phyloP scores from a whole-genome alignment of 2,888 invertebrate species.

The Andricus curvator region DNA sequence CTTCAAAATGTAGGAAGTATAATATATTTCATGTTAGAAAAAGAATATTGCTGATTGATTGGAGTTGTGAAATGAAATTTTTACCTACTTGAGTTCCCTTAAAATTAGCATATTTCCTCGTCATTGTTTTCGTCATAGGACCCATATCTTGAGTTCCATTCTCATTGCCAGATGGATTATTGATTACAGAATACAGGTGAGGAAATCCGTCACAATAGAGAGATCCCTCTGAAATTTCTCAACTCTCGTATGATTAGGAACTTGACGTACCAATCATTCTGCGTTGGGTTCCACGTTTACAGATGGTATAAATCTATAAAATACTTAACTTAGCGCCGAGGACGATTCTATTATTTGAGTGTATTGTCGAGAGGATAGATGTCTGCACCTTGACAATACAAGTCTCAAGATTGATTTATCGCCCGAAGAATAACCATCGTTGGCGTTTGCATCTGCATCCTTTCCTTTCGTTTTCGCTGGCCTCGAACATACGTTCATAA shows the following conservation, averaged over 20 bases:
- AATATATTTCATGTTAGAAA: too few relatives aligned
- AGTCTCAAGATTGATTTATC: conserved; percentile 26
- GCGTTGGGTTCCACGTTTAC: not conserved
- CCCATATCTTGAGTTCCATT: not conserved
- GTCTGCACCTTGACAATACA: conserved; percentile 15
- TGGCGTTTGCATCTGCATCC: conserved; percentile 1
- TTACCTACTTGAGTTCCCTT: too few relatives aligned
- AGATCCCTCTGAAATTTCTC: conserved; percentile 3
- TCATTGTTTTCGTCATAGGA: not conserved
- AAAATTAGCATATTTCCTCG: not conserved
- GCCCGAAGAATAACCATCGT: conserved; percentile 23
- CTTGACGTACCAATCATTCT: not conserved
- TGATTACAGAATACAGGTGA: not conserved
- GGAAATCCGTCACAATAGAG: not conserved
- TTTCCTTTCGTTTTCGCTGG: conserved; percentile 34
- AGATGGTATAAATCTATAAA: not conserved
- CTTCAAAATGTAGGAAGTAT: too few relatives aligned
- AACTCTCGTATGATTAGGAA: not conserved
- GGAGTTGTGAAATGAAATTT: too few relatives aligned
- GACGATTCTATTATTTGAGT: not conserved
- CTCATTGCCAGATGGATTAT: not conserved
- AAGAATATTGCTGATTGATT: too few relatives aligned
- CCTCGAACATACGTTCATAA: conserved; percentile 22
- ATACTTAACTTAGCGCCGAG: not conserved
- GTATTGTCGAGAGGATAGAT: not conserved